Base-by-base conservation (phyloP, 2,797 vertebrate genomes). In the Anolis apletophallus region DNA sequence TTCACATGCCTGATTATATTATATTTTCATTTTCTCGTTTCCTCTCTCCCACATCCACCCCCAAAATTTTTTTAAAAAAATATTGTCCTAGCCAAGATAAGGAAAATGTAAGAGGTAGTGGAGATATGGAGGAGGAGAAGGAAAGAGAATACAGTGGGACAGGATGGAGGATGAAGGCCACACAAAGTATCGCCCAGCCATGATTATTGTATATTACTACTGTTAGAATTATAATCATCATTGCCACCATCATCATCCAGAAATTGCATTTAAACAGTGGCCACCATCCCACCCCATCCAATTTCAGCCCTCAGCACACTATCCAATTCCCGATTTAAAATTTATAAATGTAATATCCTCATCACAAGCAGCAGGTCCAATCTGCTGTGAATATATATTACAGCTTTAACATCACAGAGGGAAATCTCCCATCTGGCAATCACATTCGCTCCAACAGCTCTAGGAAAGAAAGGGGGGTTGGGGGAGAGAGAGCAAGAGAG, bases 301-400 rank as follows among this genome's bases (percentile, higher is more conserved):
- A 97, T 97, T 96, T 96, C 93, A 96, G 94, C 91, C 96, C 95
- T 96, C 95, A 95, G 94, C 94, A 95, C 95, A 97, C 94, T 96
- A 95, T 97, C 95, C 95, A 85, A 96, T 95, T 95, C 96, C 95
- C 96, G 95, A 97, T 97, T 97, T 97, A 96, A 97, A 97, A 97
- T 97, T 97, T 97, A 97, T 97, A 97, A 97, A 97, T 97, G 96
- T 97, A 97, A 97, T 97, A 97, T 97, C 96, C 97, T 96, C 96
- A 96, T 97, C 97, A 97, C 97, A 97, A 96, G 95, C 96, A 96
- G 96, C 96, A 96, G 96, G 96, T 95, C 96, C 97, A 97, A 97
- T 97, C 97, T 97, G 97, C 96, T 97, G 96, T 97, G 97, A 97
- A 97, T 97, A 97, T 97, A 97, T 97, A 97, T 97, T 97, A 97